A percentile compares a stretch with the other conserved stretches of the same genome.
These are phyloP conservation scores for Danio choprae DNA, from an alignment of 2,797 vertebrate species.

Conservation along the genomic window DNA sequence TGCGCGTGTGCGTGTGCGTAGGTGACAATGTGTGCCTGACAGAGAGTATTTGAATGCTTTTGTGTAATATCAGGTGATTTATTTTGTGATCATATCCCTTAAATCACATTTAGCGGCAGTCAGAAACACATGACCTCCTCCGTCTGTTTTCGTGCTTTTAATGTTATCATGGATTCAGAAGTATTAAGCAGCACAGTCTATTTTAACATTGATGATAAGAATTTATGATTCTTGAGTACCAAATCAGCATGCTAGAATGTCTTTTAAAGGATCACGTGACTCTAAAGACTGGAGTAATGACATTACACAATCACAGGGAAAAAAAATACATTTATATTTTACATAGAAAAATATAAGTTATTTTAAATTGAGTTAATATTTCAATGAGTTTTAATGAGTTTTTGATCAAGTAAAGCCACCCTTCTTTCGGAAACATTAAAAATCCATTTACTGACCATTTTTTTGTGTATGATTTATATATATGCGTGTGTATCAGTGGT, in stretches of 20 bases:
- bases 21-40: not conserved
- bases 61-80: not conserved
- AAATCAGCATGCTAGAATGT: not conserved
- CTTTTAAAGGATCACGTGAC: too few species aligned
- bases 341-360: not conserved
- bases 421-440: not conserved
- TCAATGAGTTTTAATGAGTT: not conserved
- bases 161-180: too few species aligned
- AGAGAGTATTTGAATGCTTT: not conserved
- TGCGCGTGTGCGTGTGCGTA: not conserved
- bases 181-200: not conserved
- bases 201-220: not conserved
- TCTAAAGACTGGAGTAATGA: too few species aligned
- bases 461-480: constrained; percentile 25
- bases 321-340: not conserved
- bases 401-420: not conserved
- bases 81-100: not conserved
- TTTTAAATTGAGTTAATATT: not conserved
- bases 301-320: not conserved
- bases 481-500: constrained; percentile 4
- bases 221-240: not conserved
- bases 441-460: constrained; percentile 2
- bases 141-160: too few species aligned
- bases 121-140: too few species aligned
- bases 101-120: too few species aligned